Conservation (phyloP, 2,113 vertebrate genomes). For the Phylloscopus trochilus region DNA sequence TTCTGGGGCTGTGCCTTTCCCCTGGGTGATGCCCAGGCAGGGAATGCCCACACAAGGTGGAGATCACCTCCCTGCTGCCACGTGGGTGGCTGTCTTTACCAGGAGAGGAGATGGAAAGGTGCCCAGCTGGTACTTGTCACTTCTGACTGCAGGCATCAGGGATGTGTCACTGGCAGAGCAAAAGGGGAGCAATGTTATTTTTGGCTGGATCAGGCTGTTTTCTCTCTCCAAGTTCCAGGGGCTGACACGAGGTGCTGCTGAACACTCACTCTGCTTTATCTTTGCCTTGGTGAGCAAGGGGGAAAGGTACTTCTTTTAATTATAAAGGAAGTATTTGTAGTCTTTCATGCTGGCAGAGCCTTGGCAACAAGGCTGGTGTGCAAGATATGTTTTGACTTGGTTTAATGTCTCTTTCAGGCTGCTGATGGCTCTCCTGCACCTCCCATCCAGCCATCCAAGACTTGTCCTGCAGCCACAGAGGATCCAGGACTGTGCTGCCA, state of each 20-base stretch:
- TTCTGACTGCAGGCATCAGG: background rate
- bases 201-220: background rate
- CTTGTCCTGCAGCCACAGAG: rapidly evolving
- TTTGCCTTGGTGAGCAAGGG: background rate
- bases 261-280: background rate
- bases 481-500: background rate
- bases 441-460: background rate
- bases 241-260: background rate
- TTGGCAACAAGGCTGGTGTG: background rate
- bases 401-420: background rate
- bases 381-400: background rate
- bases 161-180: background rate
- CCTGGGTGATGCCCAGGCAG: background rate
- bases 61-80: background rate
- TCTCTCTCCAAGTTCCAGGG: background rate
- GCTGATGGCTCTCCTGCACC: background rate
- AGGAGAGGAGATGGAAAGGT: background rate
- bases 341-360: background rate
- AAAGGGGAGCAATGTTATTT: background rate
- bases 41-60: background rate
- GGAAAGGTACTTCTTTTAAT: background rate
- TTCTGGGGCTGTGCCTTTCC: background rate
- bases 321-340: background rate
- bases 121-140: background rate
- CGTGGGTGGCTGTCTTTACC: background rate